phyloP scores from a whole-genome alignment of 2,113 vertebrate genomes.

The Gorsachius goisagi region DNA sequence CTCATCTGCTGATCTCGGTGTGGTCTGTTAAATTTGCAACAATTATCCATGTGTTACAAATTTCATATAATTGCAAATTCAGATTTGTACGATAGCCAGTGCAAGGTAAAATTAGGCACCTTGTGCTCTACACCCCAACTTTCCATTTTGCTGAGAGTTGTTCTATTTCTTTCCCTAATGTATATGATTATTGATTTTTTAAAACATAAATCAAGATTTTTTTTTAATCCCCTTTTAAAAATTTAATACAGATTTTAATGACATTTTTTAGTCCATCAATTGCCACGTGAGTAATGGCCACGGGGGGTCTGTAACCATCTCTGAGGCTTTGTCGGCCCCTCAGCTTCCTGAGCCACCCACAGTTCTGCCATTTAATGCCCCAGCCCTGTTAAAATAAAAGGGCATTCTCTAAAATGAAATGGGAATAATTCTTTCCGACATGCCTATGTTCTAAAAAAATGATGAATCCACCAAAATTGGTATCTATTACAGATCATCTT shows the following conservation, averaged over 20 bases:
- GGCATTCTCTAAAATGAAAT: neutral
- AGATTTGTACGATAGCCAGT: neutral
- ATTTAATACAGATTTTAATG: neutral
- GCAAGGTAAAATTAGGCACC: neutral
- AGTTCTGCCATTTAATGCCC: neutral
- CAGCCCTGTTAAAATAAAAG: neutral
- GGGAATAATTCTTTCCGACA: neutral
- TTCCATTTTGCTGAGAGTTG: neutral
- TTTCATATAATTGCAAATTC: neutral
- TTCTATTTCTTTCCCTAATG: neutral
- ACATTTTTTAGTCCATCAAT: rapidly evolving
- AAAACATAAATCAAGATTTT: neutral
- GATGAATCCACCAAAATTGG: neutral
- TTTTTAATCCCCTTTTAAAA: neutral
- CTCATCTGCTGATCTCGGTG: neutral
- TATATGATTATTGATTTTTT: too few species aligned
- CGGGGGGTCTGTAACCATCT: too few species aligned
- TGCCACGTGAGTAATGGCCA: rapidly evolving
- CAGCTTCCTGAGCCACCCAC: neutral
- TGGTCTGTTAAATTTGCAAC: neutral
- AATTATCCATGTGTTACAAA: neutral
- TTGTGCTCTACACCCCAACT: neutral
- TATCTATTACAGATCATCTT: neutral
- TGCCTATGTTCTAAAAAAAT: neutral
- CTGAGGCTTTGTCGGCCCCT: neutral